Conservation (phyloP, 2,797 vertebrate genomes). For the Malurus leucopterus region DNA sequence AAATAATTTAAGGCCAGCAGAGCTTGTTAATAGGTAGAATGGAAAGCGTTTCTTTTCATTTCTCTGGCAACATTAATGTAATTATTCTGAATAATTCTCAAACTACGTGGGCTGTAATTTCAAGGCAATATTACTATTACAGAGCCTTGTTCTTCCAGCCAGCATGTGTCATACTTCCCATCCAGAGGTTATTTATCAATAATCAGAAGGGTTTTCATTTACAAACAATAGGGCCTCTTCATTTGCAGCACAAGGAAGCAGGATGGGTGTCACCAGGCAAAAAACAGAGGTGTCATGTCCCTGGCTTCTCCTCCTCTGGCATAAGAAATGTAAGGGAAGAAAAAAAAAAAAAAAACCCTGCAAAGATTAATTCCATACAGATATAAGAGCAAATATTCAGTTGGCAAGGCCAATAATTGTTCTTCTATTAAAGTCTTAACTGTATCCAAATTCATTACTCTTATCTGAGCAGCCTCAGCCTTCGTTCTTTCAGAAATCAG, state of each 20-base stretch:
- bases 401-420: constrained; percentile 47
- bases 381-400: constrained; percentile 16
- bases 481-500: not conserved
- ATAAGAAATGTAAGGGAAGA: not conserved
- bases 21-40: constrained; percentile 64
- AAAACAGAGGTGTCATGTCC: not conserved
- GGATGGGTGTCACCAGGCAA: not conserved
- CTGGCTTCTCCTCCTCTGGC: not conserved
- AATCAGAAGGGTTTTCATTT: constrained; percentile 5
- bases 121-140: constrained; percentile 28
- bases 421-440: constrained; percentile 54
- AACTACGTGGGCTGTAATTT: constrained; percentile 53
- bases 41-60: constrained; percentile 67
- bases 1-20: constrained; percentile 57
- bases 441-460: constrained; percentile 29
- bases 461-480: constrained; percentile 23
- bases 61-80: constrained; percentile 53
- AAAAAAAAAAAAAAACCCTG: not conserved
- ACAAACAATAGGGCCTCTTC: constrained; percentile 2
- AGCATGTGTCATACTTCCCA: not conserved
- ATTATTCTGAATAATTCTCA: constrained; percentile 57
- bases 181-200: constrained; percentile 32
- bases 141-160: constrained; percentile 21
- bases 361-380: constrained; percentile 9
- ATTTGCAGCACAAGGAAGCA: not conserved